A percentile compares a stretch with the other conserved stretches of the same genome.
These are phyloP conservation scores for Amyelois transitella DNA, from an alignment of 1,140 invertebrate species.

Conservation along the genomic window DNA sequence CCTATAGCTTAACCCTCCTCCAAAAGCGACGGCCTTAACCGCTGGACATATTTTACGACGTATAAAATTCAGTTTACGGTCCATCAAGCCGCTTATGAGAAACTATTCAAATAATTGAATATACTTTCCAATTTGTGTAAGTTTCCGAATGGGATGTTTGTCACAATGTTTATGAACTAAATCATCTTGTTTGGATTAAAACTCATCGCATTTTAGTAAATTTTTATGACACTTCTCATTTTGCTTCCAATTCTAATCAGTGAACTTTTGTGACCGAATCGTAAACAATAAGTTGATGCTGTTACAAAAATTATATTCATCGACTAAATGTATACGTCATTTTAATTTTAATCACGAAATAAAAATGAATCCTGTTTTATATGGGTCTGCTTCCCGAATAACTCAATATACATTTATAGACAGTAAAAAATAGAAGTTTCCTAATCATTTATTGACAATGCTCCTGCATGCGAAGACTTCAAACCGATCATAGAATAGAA, in stretches of 20 bases:
- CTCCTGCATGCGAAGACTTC: too few species aligned
- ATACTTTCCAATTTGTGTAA: slow-evolving; percentile 4
- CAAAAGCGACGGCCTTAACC: slow-evolving; percentile 23
- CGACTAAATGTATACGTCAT: too few species aligned
- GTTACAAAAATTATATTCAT: too few species aligned
- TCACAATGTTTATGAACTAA: not conserved
- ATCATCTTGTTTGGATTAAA: not conserved
- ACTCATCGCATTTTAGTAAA: not conserved
- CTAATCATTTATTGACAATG: too few species aligned
- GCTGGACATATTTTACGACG: slow-evolving; percentile 26
- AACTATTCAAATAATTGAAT: slow-evolving; percentile 9
- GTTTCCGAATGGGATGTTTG: not conserved
- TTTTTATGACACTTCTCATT: not conserved
- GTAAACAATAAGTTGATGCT: too few species aligned
- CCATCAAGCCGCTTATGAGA: slow-evolving; percentile 8
- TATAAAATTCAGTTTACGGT: slow-evolving; percentile 7
- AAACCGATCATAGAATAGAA: too few species aligned
- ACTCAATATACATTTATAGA: too few species aligned
- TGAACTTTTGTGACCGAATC: not conserved
- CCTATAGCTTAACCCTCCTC: not conserved
- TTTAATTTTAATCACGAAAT: too few species aligned
- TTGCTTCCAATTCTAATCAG: not conserved
- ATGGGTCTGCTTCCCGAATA: too few species aligned
- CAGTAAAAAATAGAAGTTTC: too few species aligned
- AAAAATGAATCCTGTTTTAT: too few species aligned